Conservation (phyloP, 2,113 vertebrate genomes). For the Pygoscelis adeliae region DNA sequence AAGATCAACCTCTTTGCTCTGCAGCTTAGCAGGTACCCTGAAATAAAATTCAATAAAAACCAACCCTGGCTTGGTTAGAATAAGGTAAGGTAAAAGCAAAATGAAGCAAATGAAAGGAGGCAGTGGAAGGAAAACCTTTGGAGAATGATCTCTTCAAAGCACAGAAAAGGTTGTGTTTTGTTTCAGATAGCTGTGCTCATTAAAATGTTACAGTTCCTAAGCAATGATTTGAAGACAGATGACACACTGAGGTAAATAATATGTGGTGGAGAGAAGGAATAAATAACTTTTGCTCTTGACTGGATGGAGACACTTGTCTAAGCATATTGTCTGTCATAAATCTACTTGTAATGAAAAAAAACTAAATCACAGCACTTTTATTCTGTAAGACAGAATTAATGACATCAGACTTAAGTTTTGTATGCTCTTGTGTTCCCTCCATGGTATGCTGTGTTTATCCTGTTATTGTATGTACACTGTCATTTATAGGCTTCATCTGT, state of each 20-base stretch:
- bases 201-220: not conserved
- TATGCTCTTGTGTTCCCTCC: not conserved
- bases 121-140: not conserved
- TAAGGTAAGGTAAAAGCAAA: not conserved
- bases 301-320: not conserved
- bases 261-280: not conserved
- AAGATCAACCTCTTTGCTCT: not conserved
- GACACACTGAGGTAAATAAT: not conserved
- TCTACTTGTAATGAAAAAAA: not conserved
- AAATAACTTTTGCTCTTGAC: not conserved
- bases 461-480: not conserved
- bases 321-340: not conserved
- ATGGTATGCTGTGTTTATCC: not conserved
- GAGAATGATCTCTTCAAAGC: not conserved
- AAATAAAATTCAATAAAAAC: not conserved
- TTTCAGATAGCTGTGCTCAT: not conserved
- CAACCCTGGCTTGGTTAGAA: not conserved
- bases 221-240: not conserved
- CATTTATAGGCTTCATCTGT: not conserved
- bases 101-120: not conserved
- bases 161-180: not conserved
- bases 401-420: not conserved
- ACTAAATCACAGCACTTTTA: not conserved
- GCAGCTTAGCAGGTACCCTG: not conserved
- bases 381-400: not conserved